These are phyloP conservation scores for Pogonomyrmex californicus DNA, from an alignment of 1,140 invertebrate species.

Conservation along the genomic window DNA sequence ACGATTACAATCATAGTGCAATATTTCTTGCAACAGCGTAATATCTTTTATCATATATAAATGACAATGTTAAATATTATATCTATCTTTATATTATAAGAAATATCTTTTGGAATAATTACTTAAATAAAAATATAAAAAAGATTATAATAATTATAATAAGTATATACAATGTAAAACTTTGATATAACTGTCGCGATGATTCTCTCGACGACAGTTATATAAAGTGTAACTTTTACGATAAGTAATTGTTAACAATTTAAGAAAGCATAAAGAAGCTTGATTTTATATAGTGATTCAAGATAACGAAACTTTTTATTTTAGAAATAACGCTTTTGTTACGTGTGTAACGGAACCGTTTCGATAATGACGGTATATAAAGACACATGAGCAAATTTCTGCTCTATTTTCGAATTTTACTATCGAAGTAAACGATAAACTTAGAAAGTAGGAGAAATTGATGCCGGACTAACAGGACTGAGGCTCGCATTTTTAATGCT, in stretches of 20 bases:
- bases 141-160: neutral
- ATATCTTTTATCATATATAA: neutral
- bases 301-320: neutral
- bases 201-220: neutral
- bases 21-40: neutral
- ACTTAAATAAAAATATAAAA: neutral
- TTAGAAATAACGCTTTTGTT: neutral
- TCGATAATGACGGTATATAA: neutral
- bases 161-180: too few species aligned
- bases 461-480: slow-evolving; percentile 51
- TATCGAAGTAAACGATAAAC: slow-evolving; percentile 7
- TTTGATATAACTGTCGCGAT: too few species aligned
- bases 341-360: too few species aligned
- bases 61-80: neutral
- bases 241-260: neutral
- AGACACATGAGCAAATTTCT: neutral
- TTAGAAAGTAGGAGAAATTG: slow-evolving; percentile 49
- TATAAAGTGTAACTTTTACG: neutral
- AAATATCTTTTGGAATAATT: neutral
- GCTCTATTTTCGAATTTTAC: neutral
- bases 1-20: neutral
- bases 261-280: neutral
- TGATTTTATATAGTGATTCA: neutral
- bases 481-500: slow-evolving; percentile 67
- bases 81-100: neutral